These are phyloP conservation scores for Coenonympha glycerion DNA, from an alignment of 2,888 invertebrate species.

Conservation along the genomic window DNA sequence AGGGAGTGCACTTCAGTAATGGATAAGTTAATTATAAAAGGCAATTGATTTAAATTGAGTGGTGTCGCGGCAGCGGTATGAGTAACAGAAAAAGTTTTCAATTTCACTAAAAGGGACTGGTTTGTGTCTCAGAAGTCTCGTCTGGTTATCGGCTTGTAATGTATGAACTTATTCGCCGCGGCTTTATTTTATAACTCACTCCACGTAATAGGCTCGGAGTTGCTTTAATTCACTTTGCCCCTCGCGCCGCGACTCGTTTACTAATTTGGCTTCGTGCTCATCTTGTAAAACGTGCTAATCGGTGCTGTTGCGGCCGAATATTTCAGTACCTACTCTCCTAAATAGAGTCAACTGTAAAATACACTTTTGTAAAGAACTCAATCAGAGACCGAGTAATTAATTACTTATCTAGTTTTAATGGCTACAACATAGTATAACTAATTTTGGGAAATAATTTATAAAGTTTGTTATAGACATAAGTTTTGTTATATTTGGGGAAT, in stretches of 20 bases:
- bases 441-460: neutral
- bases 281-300: constrained; percentile 30
- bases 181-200: constrained; percentile 75
- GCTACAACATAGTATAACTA: neutral
- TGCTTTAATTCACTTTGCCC: constrained; percentile 64
- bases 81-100: constrained; percentile 77
- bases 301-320: constrained; percentile 15
- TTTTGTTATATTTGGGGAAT: constrained; percentile 20
- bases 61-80: constrained; percentile 69
- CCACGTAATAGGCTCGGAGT: constrained; percentile 67
- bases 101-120: constrained; percentile 78
- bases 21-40: constrained; percentile 74
- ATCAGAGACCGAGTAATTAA: too few relatives aligned
- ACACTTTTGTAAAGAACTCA: too few relatives aligned
- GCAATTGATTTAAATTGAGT: constrained; percentile 75
- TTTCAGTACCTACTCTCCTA: too few relatives aligned
- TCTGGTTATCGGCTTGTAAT: constrained; percentile 77
- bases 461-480: neutral
- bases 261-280: constrained; percentile 47
- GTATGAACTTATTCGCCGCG: constrained; percentile 72
- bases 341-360: too few relatives aligned
- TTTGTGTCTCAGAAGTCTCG: constrained; percentile 76
- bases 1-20: constrained; percentile 68
- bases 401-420: neutral
- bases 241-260: constrained; percentile 38